These are phyloP conservation scores for Adelphocoris suturalis DNA, from an alignment of 2,888 invertebrate genomes.

Conservation along the genomic window DNA sequence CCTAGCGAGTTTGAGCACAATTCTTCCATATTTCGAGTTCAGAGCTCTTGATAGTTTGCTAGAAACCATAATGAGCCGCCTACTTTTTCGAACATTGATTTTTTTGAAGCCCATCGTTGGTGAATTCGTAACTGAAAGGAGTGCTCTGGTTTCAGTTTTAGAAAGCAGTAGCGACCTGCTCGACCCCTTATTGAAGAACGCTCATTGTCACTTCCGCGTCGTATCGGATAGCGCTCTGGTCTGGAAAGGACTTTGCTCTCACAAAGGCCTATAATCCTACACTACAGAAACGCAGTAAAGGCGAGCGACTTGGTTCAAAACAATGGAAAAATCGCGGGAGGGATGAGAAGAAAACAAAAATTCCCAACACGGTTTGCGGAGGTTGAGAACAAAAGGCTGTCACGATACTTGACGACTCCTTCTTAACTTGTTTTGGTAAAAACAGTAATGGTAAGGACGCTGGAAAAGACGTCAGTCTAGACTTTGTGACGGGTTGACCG, in stretches of 20 bases:
- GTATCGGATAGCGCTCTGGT: not conserved
- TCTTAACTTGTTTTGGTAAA: not conserved
- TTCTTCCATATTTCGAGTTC: no score
- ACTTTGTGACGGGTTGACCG: not conserved
- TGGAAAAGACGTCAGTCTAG: not conserved
- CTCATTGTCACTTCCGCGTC: not conserved
- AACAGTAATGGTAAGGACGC: not conserved
- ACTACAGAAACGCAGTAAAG: not conserved
- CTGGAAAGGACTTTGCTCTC: not conserved
- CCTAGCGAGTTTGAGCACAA: no score
- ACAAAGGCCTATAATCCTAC: conserved; percentile 6
- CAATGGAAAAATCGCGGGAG: not conserved
- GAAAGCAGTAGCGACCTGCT: not conserved
- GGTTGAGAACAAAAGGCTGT: not conserved
- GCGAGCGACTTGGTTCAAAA: not conserved
- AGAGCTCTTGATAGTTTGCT: no score
- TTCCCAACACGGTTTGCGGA: not conserved
- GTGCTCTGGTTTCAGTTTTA: not conserved
- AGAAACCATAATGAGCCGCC: no score
- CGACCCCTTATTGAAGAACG: not conserved
- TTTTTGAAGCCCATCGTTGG: no score
- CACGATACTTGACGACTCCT: not conserved
- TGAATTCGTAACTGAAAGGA: no score
- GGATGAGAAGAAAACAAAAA: not conserved
- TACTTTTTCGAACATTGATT: no score